Evolutionary conservation across 2,797 vertebrate genomes (phyloP).

Genomic region (Mastacembelus armatus): DNA sequence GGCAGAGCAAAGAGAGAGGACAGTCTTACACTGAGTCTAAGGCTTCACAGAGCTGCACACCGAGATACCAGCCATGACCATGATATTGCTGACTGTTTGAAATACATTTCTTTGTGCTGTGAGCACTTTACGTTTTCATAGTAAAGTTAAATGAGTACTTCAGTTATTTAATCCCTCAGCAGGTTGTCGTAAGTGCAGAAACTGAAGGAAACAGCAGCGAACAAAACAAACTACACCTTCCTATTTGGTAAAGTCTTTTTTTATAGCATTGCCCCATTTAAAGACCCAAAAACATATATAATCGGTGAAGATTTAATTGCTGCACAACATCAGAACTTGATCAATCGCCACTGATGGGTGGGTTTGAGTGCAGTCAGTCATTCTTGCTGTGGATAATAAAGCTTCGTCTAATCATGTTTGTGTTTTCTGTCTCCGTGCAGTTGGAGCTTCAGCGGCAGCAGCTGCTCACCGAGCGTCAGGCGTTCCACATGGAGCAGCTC

Average conservation of each 20-base stretch:
- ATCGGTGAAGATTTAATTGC: too few relatives aligned
- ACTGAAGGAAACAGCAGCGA: too few relatives aligned
- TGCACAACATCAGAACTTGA: too few relatives aligned
- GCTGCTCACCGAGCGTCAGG: constrained; percentile 95
- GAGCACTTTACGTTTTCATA: too few relatives aligned
- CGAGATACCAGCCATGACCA: too few relatives aligned
- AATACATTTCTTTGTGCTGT: too few relatives aligned
- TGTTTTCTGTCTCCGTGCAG: constrained; percentile 66
- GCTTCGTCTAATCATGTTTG: background rate
- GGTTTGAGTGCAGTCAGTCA: too few relatives aligned
- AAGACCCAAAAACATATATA: background rate
- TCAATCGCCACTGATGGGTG: too few relatives aligned
- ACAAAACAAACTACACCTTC: background rate
- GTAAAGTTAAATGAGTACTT: too few relatives aligned
- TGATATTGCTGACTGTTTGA: too few relatives aligned
- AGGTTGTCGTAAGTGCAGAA: too few relatives aligned
- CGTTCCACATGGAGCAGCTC: constrained; percentile 99
- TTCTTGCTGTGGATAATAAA: background rate
- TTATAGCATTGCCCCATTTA: background rate
- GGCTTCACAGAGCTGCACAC: too few relatives aligned
- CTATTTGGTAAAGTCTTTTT: background rate
- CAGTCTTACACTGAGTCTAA: background rate
- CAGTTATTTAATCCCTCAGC: background rate
- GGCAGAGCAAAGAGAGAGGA: constrained; percentile 12
- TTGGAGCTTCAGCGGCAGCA: constrained; percentile 97